These are phyloP conservation scores for Hemibagrus wyckioides DNA, from an alignment of 2,113 vertebrate species.

Conservation along the genomic window DNA sequence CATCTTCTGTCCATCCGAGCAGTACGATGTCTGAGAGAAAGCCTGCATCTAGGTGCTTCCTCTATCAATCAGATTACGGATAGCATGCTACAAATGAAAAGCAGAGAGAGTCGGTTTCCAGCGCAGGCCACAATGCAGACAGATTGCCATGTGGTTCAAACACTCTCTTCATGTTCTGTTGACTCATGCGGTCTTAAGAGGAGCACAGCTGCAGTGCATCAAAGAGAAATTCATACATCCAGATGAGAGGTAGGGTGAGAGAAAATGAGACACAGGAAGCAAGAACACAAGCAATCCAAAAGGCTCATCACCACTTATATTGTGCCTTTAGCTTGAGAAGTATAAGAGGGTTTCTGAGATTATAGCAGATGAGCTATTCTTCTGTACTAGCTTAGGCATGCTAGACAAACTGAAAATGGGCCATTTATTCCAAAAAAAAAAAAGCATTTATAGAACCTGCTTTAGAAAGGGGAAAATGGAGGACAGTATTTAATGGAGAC, in stretches of 20 bases:
- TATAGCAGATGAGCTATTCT: constrained; percentile 14
- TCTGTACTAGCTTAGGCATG: neutral
- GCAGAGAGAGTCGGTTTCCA: constrained; percentile 6
- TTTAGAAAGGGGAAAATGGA: neutral
- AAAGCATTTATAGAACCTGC: neutral
- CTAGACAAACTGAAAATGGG: neutral
- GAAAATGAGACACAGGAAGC: neutral
- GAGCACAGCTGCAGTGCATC: constrained; percentile 37
- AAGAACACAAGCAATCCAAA: constrained; percentile 1
- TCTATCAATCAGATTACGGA: constrained; percentile 29
- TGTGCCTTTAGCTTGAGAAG: constrained; percentile 17
- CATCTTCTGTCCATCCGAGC: constrained; percentile 33
- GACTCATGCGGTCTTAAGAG: constrained; percentile 20
- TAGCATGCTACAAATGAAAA: constrained; percentile 26
- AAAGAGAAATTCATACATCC: constrained; percentile 23
- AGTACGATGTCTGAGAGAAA: constrained; percentile 7
- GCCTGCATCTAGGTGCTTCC: constrained; percentile 5
- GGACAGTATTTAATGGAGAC: constrained; percentile 35
- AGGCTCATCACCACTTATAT: constrained; percentile 7
- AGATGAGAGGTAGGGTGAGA: neutral
- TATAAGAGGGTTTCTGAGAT: neutral
- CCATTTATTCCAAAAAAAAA: constrained; percentile 6
- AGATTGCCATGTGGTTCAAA: constrained; percentile 28
- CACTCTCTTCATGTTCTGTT: constrained; percentile 32
- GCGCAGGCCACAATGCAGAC: neutral